Base-by-base conservation (phyloP, 2,888 invertebrate species). In the Mechanitis messenoides region DNA sequence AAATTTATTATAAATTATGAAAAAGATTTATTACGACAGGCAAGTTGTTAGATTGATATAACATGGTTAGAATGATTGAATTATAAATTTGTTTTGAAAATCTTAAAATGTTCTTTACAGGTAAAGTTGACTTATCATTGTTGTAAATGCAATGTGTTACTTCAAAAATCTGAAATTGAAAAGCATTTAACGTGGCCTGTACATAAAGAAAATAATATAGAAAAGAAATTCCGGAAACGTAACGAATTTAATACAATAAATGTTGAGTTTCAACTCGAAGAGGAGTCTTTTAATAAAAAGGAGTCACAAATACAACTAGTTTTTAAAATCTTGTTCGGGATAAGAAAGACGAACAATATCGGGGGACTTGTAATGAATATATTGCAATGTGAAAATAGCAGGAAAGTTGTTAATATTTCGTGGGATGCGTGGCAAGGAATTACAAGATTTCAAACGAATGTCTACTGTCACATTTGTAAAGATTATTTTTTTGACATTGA, bases 21-120 rank as follows among this genome's bases (percentile, higher is more conserved):
- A 1, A 72, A 68, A 20, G 70, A 73, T 60, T 64, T 79, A 11
- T 62, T 81, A 3, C 66, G 81, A 63, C 81, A 81, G 77, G 81
- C 78, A 12, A 69, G 71, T 55, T 53, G 54, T 47, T 38, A 9
- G 6, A 20, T 35, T 28, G 7, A 28, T 50, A 6, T 3, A 6
- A 20, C 20, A 20, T 11, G 3, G 45, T 45, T 45, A 45, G 45
- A 45, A 45, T 45, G 12, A 35, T 45, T 2, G 2, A 45, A 7
- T 20, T 47, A 7, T n/a, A 3, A 7, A 9, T 5, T n/a, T n/a
- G 2, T 7, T 47, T 47, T 47, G n/a, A 2, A 12, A n/a, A n/a
- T 20, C n/a, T 20, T 57, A 33, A 33, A 50, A 53, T 56, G 50
- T 46, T 45, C 12, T 56, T 58, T 38, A 12, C 58, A 60, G 56